Percentiles rank a stretch among this genome's conserved stretches.
These are phyloP conservation scores for Choloepus didactylus DNA, from an alignment of 2,797 vertebrate species.

Conservation along the genomic window DNA sequence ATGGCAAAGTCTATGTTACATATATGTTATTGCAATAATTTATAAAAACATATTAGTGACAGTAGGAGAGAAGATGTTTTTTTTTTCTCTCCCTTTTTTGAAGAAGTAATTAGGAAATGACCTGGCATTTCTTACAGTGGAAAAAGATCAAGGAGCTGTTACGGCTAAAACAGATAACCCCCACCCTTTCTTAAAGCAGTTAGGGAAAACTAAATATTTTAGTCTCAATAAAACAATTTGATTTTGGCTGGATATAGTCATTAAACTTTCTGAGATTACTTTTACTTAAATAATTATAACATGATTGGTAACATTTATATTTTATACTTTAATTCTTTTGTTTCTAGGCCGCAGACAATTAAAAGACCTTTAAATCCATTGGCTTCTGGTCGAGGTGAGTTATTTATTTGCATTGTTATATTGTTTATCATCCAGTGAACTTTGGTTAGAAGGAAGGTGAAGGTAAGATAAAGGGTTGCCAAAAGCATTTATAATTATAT, in stretches of 20 bases:
- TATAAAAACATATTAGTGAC: not conserved
- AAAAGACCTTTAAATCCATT: conserved; percentile 89
- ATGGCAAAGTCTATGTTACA: too few species aligned
- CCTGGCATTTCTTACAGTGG: not conserved
- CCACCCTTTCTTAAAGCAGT: conserved; percentile 41
- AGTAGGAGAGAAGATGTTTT: not conserved
- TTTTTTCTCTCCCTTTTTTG: conserved; percentile 22
- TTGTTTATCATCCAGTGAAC: conserved; percentile 60
- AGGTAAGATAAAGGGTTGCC: not conserved
- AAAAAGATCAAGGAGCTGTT: not conserved
- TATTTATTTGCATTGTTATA: conserved; percentile 68
- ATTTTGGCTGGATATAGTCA: conserved; percentile 50
- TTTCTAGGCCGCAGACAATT: conserved; percentile 89
- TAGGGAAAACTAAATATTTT: conserved; percentile 66
- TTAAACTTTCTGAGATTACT: conserved; percentile 56
- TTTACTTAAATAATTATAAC: conserved; percentile 28
- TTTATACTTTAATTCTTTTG: conserved; percentile 72
- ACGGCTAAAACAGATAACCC: conserved; percentile 15
- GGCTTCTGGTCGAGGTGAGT: conserved; percentile 88
- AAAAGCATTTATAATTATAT: not conserved
- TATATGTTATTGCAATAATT: too few species aligned
- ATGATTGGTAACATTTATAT: conserved; percentile 38
- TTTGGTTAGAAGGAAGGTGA: conserved; percentile 33
- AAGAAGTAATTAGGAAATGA: conserved; percentile 63
- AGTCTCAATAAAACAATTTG: conserved; percentile 46